phyloP scores from a whole-genome alignment of 2,888 invertebrate genomes.

The Drosophila gaucha region DNA sequence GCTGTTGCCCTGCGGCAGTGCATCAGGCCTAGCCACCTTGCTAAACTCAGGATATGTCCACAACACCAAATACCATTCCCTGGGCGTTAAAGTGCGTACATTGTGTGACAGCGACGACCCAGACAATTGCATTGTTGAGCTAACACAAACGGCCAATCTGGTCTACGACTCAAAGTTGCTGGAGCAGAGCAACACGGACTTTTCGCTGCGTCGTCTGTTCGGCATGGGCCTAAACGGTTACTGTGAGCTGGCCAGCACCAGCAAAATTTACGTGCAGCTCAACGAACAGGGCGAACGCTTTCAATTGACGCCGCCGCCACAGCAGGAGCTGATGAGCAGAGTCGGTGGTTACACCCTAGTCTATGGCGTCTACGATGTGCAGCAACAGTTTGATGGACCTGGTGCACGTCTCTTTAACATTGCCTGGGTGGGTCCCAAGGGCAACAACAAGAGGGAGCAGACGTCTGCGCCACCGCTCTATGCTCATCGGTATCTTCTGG shows the following conservation, averaged over 20 bases:
- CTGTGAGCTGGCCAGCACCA: constrained; percentile 92
- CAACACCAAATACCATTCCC: constrained; percentile 96
- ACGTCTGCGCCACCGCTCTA: constrained; percentile 88
- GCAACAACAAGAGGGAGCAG: constrained; percentile 21
- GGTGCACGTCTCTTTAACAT: constrained; percentile 88
- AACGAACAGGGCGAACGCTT: constrained; percentile 88
- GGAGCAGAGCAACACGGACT: constrained; percentile 87
- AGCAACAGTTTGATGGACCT: constrained; percentile 80
- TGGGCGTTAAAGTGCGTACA: constrained; percentile 93
- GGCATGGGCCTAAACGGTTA: constrained; percentile 92
- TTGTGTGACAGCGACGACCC: constrained; percentile 87
- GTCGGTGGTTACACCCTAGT: constrained; percentile 89
- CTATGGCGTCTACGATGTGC: constrained; percentile 90
- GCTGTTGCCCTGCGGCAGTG: constrained; percentile 96
- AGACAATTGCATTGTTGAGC: constrained; percentile 88
- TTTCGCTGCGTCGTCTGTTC: constrained; percentile 94
- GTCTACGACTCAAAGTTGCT: constrained; percentile 91
- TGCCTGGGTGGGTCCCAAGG: constrained; percentile 85
- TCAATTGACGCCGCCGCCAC: constrained; percentile 88
- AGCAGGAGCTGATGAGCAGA: constrained; percentile 86
- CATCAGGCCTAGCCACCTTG: constrained; percentile 93
- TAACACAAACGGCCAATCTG: constrained; percentile 93
- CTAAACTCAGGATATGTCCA: constrained; percentile 96
- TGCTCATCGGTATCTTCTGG: constrained; percentile 93
- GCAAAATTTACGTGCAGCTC: constrained; percentile 92